Evolutionary conservation across 2,113 vertebrate species (phyloP), one percentile per base, ranked within the genome.

Genomic region (Syngnathus scovelli): DNA sequence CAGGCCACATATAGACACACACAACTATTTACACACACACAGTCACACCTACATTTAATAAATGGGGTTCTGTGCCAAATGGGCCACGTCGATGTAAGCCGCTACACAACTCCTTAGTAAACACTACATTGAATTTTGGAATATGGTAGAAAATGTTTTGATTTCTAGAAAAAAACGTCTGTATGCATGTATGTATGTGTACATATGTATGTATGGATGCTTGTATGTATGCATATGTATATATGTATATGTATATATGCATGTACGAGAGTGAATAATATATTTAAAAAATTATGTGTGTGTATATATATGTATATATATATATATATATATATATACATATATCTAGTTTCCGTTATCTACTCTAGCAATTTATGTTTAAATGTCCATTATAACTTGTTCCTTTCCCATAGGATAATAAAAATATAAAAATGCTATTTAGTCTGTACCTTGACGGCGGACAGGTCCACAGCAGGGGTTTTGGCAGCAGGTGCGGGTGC

Each of bases 371-470:
- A 36, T 36, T 16, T 7, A 33, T 7, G 15, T 36, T 58, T 6
- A 36, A 36, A 55, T 55, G 4, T 55, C 10, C 13, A 27, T 5
- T 11, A 52, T 48, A 48, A 15, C 12, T 16, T 16, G 15, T 21
- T 69, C 66, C 55, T 41, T 64, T 52, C 64, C 66, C 18, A 27
- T 5, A 39, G 55, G 65, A 63, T 13, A 60, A 27, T 16, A 48
- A 5, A 46, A 16, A 46, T 15, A 46, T 16, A 6, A 33, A 61
- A 3, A 27, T 49, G 19, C 64, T 54, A 48, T 51, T 37, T 15
- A 13, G 6, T 54, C 54, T 23, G 36, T 91, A 92, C 91, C 90
- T 92, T 92, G 75, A 92, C 86, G 18, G 84, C 61, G 68, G 91
- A 85, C 82, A 92, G 85, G 77, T 92, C 88, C 27, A 91, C 23